Percentiles rank a stretch among this genome's conserved stretches.
phyloP scores from a whole-genome alignment of 2,797 vertebrate genomes.

The Loriculus beryllinus region DNA sequence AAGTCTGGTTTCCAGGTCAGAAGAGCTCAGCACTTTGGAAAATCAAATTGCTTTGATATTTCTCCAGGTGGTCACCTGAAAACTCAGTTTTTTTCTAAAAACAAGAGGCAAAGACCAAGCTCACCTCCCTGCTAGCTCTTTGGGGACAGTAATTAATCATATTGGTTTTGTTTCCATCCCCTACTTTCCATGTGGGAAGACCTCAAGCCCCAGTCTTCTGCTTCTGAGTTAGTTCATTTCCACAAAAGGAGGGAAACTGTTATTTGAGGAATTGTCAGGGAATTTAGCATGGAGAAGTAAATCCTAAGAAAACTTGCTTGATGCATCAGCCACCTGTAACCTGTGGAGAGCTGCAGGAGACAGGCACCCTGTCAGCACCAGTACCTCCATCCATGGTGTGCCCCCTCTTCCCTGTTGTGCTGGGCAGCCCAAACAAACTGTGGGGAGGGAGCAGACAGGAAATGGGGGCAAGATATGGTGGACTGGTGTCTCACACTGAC shows the following conservation, averaged over 20 bases:
- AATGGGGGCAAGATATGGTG: accelerated
- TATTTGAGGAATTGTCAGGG: not conserved
- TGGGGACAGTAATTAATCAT: not conserved
- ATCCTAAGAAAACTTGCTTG: not conserved
- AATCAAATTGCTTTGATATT: not conserved
- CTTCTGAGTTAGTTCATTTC: not conserved
- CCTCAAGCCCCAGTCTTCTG: not conserved
- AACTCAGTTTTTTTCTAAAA: not conserved
- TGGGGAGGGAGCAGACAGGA: not conserved
- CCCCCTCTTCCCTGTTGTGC: not conserved
- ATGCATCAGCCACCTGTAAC: not conserved
- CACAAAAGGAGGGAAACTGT: not conserved
- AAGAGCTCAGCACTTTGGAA: not conserved
- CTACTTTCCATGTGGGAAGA: not conserved
- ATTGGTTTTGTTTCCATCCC: not conserved
- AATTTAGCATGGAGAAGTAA: not conserved
- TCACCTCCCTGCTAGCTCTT: not conserved
- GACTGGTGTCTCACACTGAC: accelerated
- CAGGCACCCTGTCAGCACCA: accelerated
- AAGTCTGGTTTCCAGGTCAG: not conserved
- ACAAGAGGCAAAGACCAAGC: not conserved
- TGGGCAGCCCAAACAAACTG: not conserved
- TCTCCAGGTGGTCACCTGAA: not conserved
- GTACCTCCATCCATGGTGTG: not conserved
- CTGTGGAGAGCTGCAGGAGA: not conserved